phyloP scores from a whole-genome alignment of 2,888 invertebrate species.

The Acanthoscelides obtectus region DNA sequence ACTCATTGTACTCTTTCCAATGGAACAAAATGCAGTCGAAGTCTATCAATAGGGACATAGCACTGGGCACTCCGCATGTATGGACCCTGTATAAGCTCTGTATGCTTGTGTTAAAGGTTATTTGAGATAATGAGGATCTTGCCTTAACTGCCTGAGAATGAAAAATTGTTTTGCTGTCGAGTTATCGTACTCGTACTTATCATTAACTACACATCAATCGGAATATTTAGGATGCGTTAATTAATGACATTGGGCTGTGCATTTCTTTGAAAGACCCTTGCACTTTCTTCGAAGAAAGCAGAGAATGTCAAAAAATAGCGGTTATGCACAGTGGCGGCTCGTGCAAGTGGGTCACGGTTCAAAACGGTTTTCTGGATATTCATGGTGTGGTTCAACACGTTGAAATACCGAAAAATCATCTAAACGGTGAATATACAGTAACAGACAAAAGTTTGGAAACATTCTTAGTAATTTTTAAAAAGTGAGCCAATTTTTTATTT shows the following conservation, averaged over 20 bases:
- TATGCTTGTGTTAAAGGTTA: not conserved
- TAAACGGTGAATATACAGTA: too few species aligned
- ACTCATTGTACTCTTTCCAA: constrained; percentile 1
- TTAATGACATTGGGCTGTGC: not conserved
- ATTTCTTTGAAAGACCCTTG: not conserved
- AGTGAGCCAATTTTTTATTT: too few species aligned
- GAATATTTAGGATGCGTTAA: not conserved
- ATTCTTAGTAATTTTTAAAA: too few species aligned
- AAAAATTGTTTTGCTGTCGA: not conserved
- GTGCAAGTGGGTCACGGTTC: too few species aligned
- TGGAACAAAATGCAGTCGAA: not conserved
- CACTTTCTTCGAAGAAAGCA: not conserved
- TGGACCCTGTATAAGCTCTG: not conserved
- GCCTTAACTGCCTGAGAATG: not conserved
- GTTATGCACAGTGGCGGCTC: too few species aligned
- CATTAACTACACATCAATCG: not conserved
- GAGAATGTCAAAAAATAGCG: not conserved
- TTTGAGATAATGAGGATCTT: not conserved
- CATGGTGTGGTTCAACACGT: too few species aligned
- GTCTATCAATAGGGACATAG: not conserved
- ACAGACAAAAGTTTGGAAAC: too few species aligned
- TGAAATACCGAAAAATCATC: too few species aligned
- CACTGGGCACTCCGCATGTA: not conserved
- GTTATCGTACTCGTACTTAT: not conserved
- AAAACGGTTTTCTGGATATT: too few species aligned